phyloP scores from a whole-genome alignment of 1,140 invertebrate genomes.

The Pogonus chalceus region DNA sequence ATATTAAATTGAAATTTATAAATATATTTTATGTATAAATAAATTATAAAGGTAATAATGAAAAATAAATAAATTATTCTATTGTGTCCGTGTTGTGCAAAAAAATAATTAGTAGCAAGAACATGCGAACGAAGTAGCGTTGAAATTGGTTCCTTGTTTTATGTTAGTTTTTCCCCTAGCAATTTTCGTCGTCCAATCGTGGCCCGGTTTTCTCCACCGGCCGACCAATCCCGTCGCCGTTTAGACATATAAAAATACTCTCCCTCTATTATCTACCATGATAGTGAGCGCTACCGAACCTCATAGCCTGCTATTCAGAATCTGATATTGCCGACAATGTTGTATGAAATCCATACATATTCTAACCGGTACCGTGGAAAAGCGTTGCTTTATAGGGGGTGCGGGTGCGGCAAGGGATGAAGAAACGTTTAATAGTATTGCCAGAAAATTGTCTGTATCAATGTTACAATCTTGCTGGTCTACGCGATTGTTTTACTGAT shows the following conservation, averaged over 20 bases:
- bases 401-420: neutral
- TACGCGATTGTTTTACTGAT: neutral
- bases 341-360: neutral
- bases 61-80: no score
- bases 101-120: no score
- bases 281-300: conserved; percentile 23
- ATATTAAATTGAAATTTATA: no score
- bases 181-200: conserved; percentile 27
- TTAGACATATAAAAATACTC: conserved; percentile 32
- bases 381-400: neutral
- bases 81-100: no score
- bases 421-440: neutral
- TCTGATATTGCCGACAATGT: neutral
- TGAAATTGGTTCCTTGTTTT: conserved; percentile 18
- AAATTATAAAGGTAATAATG: no score
- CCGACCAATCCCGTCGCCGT: conserved; percentile 22
- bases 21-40: no score
- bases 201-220: conserved; percentile 2
- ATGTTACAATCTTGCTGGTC: neutral
- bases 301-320: neutral
- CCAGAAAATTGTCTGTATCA: neutral
- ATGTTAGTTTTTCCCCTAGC: conserved; percentile 27
- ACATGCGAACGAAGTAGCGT: no score
- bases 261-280: conserved; percentile 34
- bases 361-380: neutral